These are phyloP conservation scores for Gracilinanus agilis DNA, from an alignment of 2,113 vertebrate species.

Conservation along the genomic window DNA sequence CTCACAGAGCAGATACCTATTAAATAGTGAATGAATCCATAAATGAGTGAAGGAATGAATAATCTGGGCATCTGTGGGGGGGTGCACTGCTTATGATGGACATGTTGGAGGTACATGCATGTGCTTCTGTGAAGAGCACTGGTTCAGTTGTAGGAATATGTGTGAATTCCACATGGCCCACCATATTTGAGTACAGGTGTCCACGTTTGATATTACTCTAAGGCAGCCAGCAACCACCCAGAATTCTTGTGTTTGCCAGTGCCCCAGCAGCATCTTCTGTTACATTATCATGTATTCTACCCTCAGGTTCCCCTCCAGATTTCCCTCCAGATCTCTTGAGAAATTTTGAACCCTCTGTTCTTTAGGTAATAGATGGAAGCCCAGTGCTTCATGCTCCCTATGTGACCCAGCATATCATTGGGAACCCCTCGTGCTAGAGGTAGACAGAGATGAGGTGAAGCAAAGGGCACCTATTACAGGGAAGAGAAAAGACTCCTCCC, in stretches of 20 bases:
- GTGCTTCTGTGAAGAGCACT: neutral
- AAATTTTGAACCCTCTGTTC: neutral
- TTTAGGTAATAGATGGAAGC: neutral
- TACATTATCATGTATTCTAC: neutral
- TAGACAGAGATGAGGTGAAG: neutral
- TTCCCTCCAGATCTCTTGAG: neutral
- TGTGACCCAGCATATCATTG: neutral
- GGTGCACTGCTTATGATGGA: neutral
- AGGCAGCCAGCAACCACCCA: neutral
- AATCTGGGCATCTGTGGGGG: neutral
- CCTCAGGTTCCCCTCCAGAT: neutral
- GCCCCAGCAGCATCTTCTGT: neutral
- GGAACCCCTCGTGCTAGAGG: neutral
- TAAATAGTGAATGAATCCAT: neutral
- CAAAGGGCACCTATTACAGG: neutral
- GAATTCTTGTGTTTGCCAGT: neutral
- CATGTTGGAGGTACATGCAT: neutral
- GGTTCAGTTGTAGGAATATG: neutral
- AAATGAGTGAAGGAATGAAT: neutral
- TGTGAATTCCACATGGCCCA: neutral
- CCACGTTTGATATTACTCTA: neutral
- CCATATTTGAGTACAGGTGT: neutral
- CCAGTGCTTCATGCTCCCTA: neutral
- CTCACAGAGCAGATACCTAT: neutral
- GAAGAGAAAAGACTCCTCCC: neutral